Evolutionary conservation across 2,113 vertebrate species (phyloP).

Genomic region (Cyanistes caeruleus): DNA sequence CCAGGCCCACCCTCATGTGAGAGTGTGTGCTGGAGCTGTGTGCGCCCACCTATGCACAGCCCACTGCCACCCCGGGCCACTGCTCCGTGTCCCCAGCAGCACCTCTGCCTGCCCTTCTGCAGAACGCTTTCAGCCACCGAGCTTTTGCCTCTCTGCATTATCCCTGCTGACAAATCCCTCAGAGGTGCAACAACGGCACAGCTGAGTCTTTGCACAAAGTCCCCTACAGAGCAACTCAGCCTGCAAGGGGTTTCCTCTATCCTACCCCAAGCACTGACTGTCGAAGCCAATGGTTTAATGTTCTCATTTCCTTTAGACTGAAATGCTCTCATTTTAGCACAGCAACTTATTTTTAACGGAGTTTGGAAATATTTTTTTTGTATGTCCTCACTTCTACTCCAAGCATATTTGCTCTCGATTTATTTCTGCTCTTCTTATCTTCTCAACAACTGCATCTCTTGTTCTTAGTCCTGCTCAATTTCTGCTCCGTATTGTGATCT

Average conservation of each 20-base stretch:
- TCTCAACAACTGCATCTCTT: constrained; percentile 55
- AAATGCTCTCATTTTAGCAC: constrained; percentile 2
- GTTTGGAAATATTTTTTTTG: constrained; percentile 31
- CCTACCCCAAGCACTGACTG: background rate
- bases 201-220: background rate
- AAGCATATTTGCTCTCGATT: constrained; percentile 66
- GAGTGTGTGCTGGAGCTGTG: accelerated
- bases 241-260: background rate
- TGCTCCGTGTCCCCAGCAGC: accelerated
- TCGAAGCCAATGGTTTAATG: background rate
- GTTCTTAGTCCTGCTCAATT: constrained; percentile 67
- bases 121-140: accelerated
- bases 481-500: constrained; percentile 56
- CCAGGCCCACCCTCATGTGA: accelerated
- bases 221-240: background rate
- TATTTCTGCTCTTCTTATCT: constrained; percentile 67
- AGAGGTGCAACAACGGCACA: background rate
- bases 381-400: constrained; percentile 20
- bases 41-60: accelerated
- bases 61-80: accelerated
- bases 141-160: background rate
- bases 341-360: constrained; percentile 45
- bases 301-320: background rate
- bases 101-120: background rate
- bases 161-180: background rate